Evolutionary conservation across 2,888 invertebrate species (phyloP).

Genomic region (Drosophila kanekoi): DNA sequence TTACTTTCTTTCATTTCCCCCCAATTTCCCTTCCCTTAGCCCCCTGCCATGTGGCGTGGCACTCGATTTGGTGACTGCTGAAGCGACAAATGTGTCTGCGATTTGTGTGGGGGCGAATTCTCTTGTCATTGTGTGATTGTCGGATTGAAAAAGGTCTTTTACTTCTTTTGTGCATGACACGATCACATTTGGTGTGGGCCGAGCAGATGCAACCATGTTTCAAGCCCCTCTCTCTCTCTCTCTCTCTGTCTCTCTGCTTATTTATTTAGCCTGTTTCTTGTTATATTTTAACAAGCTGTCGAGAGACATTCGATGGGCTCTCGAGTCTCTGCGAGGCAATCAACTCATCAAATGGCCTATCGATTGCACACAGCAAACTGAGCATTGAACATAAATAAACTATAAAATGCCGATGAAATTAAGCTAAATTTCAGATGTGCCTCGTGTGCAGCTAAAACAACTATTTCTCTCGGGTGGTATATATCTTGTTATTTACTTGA

Average conservation of each 20-base stretch:
- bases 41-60: background rate
- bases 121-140: slow-evolving; percentile 51
- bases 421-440: slow-evolving; percentile 15
- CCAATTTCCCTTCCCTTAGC: no score
- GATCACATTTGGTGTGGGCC: slow-evolving; percentile 52
- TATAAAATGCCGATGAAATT: slow-evolving; percentile 6
- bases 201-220: slow-evolving; percentile 29
- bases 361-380: slow-evolving; percentile 36
- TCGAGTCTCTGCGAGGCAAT: slow-evolving; percentile 31
- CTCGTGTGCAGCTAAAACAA: slow-evolving; percentile 3
- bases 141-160: slow-evolving; percentile 36
- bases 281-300: slow-evolving; percentile 59
- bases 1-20: slow-evolving; percentile 35
- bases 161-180: slow-evolving; percentile 37
- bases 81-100: slow-evolving; percentile 75
- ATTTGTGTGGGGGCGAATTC: slow-evolving; percentile 60
- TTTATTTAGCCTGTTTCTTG: background rate
- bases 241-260: slow-evolving; percentile 9
- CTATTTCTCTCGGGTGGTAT: background rate
- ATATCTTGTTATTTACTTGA: no score
- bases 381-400: slow-evolving; percentile 17
- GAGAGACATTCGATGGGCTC: slow-evolving; percentile 42
- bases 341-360: slow-evolving; percentile 48
- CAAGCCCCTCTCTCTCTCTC: background rate
- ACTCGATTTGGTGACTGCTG: slow-evolving; percentile 55